A percentile compares a stretch with the other conserved stretches of the same genome.
These are phyloP conservation scores for Thamnophis elegans DNA, from an alignment of 2,797 vertebrate genomes.

Conservation along the genomic window DNA sequence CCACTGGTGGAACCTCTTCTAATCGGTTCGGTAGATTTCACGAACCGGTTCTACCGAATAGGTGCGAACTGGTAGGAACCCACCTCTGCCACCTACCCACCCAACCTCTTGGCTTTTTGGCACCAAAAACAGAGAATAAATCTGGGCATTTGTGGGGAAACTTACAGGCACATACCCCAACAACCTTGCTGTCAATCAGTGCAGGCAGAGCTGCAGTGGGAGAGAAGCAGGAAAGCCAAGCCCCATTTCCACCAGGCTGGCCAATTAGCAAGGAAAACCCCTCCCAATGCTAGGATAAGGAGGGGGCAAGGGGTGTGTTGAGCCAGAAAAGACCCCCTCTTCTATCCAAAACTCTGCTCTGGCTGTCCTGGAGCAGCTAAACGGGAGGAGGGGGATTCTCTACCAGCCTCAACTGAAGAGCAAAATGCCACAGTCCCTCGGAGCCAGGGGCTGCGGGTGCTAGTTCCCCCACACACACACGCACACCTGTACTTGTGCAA, in stretches of 20 bases:
- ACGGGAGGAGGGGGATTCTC: neutral
- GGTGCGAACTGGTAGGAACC: too few species aligned
- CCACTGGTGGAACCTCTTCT: too few species aligned
- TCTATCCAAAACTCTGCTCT: neutral
- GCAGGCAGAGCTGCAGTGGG: conserved; percentile 66
- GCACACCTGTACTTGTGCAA: neutral
- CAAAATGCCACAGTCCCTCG: neutral
- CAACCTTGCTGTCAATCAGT: conserved; percentile 36
- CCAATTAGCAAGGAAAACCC: neutral
- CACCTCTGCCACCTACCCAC: too few species aligned
- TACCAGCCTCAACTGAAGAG: neutral
- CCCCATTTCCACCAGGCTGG: neutral
- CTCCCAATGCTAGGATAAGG: neutral
- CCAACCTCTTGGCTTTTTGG: neutral
- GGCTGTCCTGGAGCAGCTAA: neutral
- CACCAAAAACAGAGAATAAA: neutral
- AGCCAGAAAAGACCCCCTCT: conserved; percentile 67
- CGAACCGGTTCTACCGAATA: too few species aligned
- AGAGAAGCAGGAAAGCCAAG: neutral
- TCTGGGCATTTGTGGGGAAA: neutral
- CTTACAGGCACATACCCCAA: conserved; percentile 60
- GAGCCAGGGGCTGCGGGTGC: neutral
- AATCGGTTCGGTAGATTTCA: too few species aligned
- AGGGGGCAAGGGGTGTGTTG: neutral
- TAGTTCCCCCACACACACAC: conserved; percentile 24